These are phyloP conservation scores for Cataglyphis albicans DNA, from an alignment of 2,888 invertebrate genomes.

Conservation along the genomic window DNA sequence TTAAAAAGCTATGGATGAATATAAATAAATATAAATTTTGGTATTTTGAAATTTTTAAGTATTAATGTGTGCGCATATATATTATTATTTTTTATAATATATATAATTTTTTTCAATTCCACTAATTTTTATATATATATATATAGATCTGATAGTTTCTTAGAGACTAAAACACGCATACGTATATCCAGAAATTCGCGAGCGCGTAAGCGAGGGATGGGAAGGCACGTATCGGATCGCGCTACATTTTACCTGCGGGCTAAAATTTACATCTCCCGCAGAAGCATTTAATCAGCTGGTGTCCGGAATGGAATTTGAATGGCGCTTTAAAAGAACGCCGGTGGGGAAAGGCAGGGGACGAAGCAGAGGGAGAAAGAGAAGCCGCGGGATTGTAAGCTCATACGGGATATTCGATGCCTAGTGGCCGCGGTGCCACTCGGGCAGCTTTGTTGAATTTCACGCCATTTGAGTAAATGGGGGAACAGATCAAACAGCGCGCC, in stretches of 20 bases:
- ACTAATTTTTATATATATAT: not conserved
- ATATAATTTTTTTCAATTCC: not conserved
- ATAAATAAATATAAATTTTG: not conserved
- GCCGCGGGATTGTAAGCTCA: constrained; percentile 38
- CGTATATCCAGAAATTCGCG: not conserved
- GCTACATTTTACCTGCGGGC: constrained; percentile 68
- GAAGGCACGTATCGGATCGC: constrained; percentile 20
- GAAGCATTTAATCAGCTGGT: constrained; percentile 76
- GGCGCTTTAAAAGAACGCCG: constrained; percentile 70
- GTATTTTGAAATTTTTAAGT: not conserved
- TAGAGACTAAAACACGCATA: not conserved
- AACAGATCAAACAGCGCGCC: constrained; percentile 80
- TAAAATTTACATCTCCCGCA: constrained; percentile 74
- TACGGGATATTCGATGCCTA: constrained; percentile 62
- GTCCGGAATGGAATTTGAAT: constrained; percentile 72
- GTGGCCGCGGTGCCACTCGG: constrained; percentile 71
- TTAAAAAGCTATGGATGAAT: not conserved
- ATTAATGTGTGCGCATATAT: not conserved
- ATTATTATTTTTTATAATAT: not conserved
- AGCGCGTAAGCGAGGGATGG: not conserved
- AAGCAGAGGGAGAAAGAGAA: constrained; percentile 39
- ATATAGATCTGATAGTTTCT: not conserved
- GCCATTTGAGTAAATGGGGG: constrained; percentile 82
- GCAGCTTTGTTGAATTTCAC: constrained; percentile 84
- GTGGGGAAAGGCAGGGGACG: constrained; percentile 18